Evolutionary conservation across 2,113 vertebrate genomes (phyloP).

Genomic region (Thinocorus orbignyianus): DNA sequence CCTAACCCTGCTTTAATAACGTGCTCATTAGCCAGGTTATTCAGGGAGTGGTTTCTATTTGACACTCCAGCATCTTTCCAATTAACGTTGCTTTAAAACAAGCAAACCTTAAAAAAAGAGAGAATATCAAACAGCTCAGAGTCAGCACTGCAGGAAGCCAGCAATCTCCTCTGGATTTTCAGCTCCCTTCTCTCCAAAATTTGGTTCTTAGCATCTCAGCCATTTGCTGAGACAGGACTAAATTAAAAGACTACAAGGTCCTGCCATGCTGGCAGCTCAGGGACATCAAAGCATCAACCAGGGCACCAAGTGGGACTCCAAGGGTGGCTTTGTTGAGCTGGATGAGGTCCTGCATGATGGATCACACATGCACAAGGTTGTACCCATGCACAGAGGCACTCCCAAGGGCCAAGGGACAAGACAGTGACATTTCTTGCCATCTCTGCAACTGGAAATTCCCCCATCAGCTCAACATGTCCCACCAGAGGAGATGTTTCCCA

Average conservation of each 20-base stretch:
- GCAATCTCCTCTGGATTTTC: conserved; percentile 55
- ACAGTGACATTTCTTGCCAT: neutral
- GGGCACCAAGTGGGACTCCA: neutral
- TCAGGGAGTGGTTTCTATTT: conserved; percentile 64
- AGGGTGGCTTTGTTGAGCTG: neutral
- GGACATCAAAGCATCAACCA: neutral
- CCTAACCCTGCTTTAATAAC: conserved; percentile 70
- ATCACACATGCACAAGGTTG: neutral
- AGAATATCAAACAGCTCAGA: conserved; percentile 47
- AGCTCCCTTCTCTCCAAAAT: conserved; percentile 26
- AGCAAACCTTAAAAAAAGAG: conserved; percentile 59
- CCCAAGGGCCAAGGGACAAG: neutral
- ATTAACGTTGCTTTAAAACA: conserved; percentile 69
- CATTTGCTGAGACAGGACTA: conserved; percentile 17
- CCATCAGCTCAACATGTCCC: neutral
- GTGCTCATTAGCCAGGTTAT: conserved; percentile 67
- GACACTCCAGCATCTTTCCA: conserved; percentile 65
- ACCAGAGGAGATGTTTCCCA: neutral
- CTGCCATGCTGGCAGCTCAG: neutral
- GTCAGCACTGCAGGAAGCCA: conserved; percentile 22
- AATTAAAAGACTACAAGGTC: neutral
- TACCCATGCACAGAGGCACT: neutral
- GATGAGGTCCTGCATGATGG: neutral
- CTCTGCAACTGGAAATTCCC: neutral
- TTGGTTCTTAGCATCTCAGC: neutral